A percentile compares a stretch with the other conserved stretches of the same genome.
These are phyloP conservation scores for Acanthaster planci DNA, from an alignment of 35 echinoderm and acorn worm genomes.

Conservation along the genomic window DNA sequence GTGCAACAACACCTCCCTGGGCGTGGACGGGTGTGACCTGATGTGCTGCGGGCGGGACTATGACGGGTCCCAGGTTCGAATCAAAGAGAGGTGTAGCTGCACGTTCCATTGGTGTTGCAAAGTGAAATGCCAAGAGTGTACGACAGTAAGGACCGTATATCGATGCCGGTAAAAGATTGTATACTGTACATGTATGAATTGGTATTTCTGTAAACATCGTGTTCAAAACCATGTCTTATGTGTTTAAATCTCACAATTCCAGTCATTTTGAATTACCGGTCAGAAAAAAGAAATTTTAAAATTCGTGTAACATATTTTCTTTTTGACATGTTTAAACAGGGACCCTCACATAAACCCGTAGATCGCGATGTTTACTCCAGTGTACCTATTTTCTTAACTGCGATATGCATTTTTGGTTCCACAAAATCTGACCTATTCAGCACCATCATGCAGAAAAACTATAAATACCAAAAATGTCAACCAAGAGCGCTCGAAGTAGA, in stretches of 20 bases:
- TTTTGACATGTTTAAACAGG: too few relatives aligned
- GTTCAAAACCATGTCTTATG: slow-evolving; percentile 6
- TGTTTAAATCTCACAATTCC: background rate
- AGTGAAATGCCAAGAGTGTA: slow-evolving; percentile 85
- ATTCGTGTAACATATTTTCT: too few relatives aligned
- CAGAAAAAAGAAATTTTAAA: too few relatives aligned
- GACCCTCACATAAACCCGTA: too few relatives aligned
- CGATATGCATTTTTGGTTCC: too few relatives aligned
- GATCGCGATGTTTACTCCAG: too few relatives aligned
- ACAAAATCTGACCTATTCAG: too few relatives aligned
- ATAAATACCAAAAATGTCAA: too few relatives aligned
- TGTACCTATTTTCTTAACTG: too few relatives aligned
- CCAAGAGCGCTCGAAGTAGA: too few relatives aligned
- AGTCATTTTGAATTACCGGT: too few relatives aligned
- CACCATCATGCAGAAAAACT: too few relatives aligned
- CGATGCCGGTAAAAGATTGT: slow-evolving; percentile 60
- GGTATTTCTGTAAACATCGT: background rate
- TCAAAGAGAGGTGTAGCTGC: slow-evolving; percentile 93
- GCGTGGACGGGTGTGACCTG: slow-evolving; percentile 91
- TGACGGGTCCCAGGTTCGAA: slow-evolving; percentile 30
- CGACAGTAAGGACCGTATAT: slow-evolving; percentile 64
- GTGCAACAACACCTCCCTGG: slow-evolving; percentile 92
- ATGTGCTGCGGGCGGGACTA: slow-evolving; percentile 93
- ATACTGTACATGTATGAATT: background rate
- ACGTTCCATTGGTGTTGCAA: slow-evolving; percentile 99